Evolutionary conservation across 2,888 invertebrate species (phyloP), one percentile per base, ranked within the genome.

Genomic region (Campoplex capitator): DNA sequence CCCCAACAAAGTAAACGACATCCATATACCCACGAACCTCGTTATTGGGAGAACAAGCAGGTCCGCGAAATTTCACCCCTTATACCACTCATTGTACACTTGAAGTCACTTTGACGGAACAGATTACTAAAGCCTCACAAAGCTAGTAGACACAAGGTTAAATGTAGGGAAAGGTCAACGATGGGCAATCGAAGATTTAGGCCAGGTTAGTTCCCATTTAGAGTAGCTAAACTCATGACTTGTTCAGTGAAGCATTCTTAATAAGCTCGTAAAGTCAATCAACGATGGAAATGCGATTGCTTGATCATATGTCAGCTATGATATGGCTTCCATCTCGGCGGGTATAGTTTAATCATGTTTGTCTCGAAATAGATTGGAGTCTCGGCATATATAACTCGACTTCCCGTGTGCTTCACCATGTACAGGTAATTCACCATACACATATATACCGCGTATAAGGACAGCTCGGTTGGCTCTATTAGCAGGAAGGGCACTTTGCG

Each of bases 401-500:
- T 77, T 83, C 58, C 65, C 28, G 75, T 67, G 71, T 73, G 58
- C 58, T 73, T 68, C 56, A n/a, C 67, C 67, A 56, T 78, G 18
- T 65, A 54, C 51, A 42, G 74, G 77, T 74, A 45, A 65, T 56
- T 48, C 48, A 75, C 80, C 65, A n/a, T 79, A 74, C 65, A 74
- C 54, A 58, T 71, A 56, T 56, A 82, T 70, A 70, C 75, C 16
- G 6, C 62, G 62, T 62, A 78, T 71, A 80, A 74, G 70, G 73
- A 82, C 73, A 86, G 68, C 78, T 70, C 42, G 51, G 73, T 80
- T 68, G 84, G 84, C 80, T 83, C 88, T 88, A 88, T 88, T 88
- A 88, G 85, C 82, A 68, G 42, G 56, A 54, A 77, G 82, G 74
- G 86, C 84, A 89, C 88, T 88, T 88, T 89, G 89, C 89, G 89